These are phyloP conservation scores for Cheumatopsyche charites DNA, from an alignment of 1,140 invertebrate species.

Conservation along the genomic window DNA sequence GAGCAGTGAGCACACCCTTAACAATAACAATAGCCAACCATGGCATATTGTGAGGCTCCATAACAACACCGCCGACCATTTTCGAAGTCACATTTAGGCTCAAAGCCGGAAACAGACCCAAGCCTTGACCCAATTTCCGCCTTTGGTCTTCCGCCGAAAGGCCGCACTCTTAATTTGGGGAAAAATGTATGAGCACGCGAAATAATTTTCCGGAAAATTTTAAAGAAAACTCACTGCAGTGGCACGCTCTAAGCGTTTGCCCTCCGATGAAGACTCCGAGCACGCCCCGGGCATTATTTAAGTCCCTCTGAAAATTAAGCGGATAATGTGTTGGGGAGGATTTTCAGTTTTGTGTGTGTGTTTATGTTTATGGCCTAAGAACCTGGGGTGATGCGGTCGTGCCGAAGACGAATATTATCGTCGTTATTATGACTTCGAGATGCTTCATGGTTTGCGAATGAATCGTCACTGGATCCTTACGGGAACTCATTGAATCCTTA, in stretches of 20 bases:
- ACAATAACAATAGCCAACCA: constrained; percentile 62
- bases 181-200: neutral
- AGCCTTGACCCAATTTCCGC: neutral
- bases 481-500: neutral
- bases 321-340: neutral
- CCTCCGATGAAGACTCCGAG: constrained; percentile 3
- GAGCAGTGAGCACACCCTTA: constrained; percentile 49
- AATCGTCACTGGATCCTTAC: neutral
- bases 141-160: neutral
- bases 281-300: neutral
- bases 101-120: neutral
- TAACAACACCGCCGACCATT: constrained; percentile 58
- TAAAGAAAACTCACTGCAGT: constrained; percentile 27
- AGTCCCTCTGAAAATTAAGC: neutral
- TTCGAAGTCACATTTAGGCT: constrained; percentile 48
- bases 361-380: too few relatives aligned
- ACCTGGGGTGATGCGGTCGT: too few relatives aligned
- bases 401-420: neutral
- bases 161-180: constrained; percentile 5
- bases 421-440: neutral
- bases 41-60: constrained; percentile 61
- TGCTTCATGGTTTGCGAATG: neutral
- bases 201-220: neutral
- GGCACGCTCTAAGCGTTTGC: constrained; percentile 10
- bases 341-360: too few relatives aligned